Conservation (phyloP, 2,888 invertebrate species). For the Hirtodrosophila alboralis region DNA sequence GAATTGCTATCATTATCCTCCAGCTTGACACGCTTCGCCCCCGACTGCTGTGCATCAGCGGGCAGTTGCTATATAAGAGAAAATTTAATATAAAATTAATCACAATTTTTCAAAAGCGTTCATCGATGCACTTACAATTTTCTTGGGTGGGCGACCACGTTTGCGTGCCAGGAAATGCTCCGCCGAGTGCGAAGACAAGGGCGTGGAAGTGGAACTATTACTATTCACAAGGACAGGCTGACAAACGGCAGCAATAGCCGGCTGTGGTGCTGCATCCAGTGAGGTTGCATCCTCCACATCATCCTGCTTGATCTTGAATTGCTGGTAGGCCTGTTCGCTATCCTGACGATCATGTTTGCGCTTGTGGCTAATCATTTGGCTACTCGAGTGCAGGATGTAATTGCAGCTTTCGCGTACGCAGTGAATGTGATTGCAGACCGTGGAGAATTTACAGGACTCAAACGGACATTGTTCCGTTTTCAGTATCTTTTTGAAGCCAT, state of each 20-base stretch:
- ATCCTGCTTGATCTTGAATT: slow-evolving; percentile 80
- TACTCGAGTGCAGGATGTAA: slow-evolving; percentile 98
- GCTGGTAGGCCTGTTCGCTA: slow-evolving; percentile 87
- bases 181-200: slow-evolving; percentile 81
- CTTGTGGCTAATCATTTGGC: slow-evolving; percentile 98
- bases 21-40: slow-evolving; percentile 75
- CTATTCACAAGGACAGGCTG: slow-evolving; percentile 20
- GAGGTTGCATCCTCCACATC: slow-evolving; percentile 55
- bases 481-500: slow-evolving; percentile 99
- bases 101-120: no score
- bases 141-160: slow-evolving; percentile 82
- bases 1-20: slow-evolving; percentile 55
- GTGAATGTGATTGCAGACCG: slow-evolving; percentile 98
- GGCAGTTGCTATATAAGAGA: slow-evolving; percentile 71
- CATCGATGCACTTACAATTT: slow-evolving; percentile 76
- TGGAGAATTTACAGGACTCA: slow-evolving; percentile 95
- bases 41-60: slow-evolving; percentile 55
- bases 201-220: slow-evolving; percentile 72
- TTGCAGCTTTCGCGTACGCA: slow-evolving; percentile 97
- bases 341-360: slow-evolving; percentile 98
- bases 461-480: slow-evolving; percentile 97
- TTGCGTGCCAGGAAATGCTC: slow-evolving; percentile 82
- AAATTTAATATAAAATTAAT: background rate
- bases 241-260: slow-evolving; percentile 4
- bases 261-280: slow-evolving; percentile 68